Evolutionary conservation across 1,140 invertebrate species (phyloP).

Genomic region (Panonychus citri): DNA sequence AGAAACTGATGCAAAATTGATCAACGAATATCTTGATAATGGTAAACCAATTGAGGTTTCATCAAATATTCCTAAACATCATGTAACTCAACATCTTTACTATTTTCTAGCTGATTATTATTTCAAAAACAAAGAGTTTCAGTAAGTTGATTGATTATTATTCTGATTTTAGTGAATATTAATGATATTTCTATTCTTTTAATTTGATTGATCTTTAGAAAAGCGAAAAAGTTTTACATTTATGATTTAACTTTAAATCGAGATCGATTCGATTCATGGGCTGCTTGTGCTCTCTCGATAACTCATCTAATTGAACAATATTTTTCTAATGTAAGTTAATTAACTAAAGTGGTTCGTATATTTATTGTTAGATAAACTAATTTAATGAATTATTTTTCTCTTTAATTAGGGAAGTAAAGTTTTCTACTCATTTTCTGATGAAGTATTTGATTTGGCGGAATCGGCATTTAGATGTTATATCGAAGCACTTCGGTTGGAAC

Average conservation of each 20-base stretch:
- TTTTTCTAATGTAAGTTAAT: neutral
- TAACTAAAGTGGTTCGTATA: too few relatives aligned
- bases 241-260: conserved; percentile 56
- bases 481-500: conserved; percentile 43
- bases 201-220: conserved; percentile 21
- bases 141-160: conserved; percentile 20
- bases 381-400: neutral
- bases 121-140: conserved; percentile 57
- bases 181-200: neutral
- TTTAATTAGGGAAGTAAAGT: neutral
- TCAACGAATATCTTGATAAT: conserved; percentile 20
- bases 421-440: conserved; percentile 19
- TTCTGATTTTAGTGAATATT: too few relatives aligned
- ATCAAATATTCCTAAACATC: conserved; percentile 6
- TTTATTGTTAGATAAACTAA: too few relatives aligned
- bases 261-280: conserved; percentile 66
- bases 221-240: conserved; percentile 55
- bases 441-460: conserved; percentile 41
- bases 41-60: conserved; percentile 9
- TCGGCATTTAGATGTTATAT: conserved; percentile 50
- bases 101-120: conserved; percentile 75
- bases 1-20: conserved; percentile 10
- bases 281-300: conserved; percentile 56
- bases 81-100: conserved; percentile 34
- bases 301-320: conserved; percentile 48